Evolutionary conservation across 2,797 vertebrate genomes (phyloP).

Genomic region (Loriculus beryllinus): DNA sequence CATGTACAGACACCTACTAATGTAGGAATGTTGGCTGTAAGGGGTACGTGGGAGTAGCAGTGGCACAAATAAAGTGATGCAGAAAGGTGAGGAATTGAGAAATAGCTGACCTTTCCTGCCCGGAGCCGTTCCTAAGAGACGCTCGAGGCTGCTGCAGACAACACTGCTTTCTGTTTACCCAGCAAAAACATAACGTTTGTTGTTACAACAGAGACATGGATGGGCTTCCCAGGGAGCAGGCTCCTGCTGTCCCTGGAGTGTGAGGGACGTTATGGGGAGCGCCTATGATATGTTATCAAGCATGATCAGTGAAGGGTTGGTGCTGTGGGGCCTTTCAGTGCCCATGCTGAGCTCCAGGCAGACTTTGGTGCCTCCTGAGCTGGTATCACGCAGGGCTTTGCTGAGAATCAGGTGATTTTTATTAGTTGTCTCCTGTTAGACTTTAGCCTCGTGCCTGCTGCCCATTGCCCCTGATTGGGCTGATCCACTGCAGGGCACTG

Average conservation of each 20-base stretch:
- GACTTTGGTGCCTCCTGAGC: not conserved
- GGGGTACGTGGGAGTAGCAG: not conserved
- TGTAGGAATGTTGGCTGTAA: not conserved
- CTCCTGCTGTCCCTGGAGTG: not conserved
- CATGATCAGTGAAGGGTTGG: not conserved
- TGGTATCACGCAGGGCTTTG: not conserved
- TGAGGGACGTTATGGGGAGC: not conserved
- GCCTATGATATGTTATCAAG: not conserved
- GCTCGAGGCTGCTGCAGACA: not conserved
- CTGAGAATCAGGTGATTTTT: not conserved
- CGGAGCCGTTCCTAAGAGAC: not conserved
- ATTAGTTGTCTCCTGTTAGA: not conserved
- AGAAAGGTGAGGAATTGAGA: conserved; percentile 43
- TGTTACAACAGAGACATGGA: not conserved
- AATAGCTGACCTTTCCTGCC: conserved; percentile 16
- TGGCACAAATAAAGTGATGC: conserved; percentile 38
- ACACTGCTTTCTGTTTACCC: conserved; percentile 32
- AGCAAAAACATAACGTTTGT: not conserved
- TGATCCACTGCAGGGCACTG: not conserved
- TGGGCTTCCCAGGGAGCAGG: not conserved
- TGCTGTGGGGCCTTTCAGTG: not conserved
- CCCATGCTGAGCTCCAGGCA: not conserved
- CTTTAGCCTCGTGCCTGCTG: not conserved
- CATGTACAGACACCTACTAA: not conserved
- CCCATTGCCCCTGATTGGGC: not conserved